A percentile compares a stretch with the other conserved stretches of the same genome.
Evolutionary conservation across 2,113 vertebrate species (phyloP).

Genomic region (Enhydra lutris): DNA sequence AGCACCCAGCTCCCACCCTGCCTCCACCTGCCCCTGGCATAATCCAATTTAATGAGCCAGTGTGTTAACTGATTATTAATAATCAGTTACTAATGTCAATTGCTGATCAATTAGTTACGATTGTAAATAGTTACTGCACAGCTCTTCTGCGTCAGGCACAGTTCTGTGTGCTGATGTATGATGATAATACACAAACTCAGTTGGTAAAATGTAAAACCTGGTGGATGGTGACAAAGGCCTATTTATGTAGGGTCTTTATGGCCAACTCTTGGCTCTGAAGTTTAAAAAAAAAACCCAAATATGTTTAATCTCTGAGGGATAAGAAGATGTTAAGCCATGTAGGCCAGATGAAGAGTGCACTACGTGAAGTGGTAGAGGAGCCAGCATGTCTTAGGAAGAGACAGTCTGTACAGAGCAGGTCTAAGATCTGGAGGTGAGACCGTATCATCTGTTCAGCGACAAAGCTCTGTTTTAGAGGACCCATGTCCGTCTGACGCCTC

Average conservation of each 20-base stretch:
- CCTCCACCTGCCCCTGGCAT: too few species aligned
- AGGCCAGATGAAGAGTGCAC: neutral
- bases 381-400: fast-evolving
- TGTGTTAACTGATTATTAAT: neutral
- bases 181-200: neutral
- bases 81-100: neutral
- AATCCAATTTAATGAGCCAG: neutral
- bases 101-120: neutral
- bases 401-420: neutral
- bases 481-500: fast-evolving
- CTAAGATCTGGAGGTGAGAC: neutral
- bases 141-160: fast-evolving
- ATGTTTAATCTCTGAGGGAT: neutral
- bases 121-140: neutral
- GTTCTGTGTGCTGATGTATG: neutral
- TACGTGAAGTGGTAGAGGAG: neutral
- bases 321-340: neutral
- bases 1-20: neutral
- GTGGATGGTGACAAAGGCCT: neutral
- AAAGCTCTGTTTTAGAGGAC: neutral
- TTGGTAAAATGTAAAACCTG: neutral
- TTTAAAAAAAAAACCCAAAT: neutral
- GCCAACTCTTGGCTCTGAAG: neutral
- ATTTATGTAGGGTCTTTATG: neutral
- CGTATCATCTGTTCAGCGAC: neutral